phyloP scores from a whole-genome alignment of 1,140 invertebrate species.

The Bombus pyrosoma region DNA sequence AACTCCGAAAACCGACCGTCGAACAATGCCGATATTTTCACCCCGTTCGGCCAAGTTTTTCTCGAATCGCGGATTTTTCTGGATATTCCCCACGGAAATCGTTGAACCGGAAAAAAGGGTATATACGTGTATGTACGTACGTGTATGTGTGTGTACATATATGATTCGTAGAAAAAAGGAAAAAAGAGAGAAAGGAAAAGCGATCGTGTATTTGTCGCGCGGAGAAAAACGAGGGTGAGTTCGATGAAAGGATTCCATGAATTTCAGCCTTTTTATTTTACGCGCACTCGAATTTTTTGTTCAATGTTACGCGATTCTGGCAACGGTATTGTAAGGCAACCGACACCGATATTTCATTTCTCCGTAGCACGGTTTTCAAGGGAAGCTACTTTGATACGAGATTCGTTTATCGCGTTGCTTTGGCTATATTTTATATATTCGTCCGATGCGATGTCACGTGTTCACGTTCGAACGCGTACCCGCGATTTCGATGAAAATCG shows the following conservation, averaged over 20 bases:
- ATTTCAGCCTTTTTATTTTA: conserved; percentile 28
- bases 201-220: conserved; percentile 26
- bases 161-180: neutral
- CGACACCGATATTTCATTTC: conserved; percentile 31
- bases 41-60: conserved; percentile 66
- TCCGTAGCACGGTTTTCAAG: neutral
- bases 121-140: neutral
- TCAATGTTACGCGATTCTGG: neutral
- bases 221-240: conserved; percentile 33
- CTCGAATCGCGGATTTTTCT: conserved; percentile 62
- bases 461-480: neutral
- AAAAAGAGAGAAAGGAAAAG: neutral
- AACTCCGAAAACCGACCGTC: neutral
- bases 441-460: neutral
- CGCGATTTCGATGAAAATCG: neutral
- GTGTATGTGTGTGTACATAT: neutral
- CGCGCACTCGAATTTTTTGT: conserved; percentile 22
- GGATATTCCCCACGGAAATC: conserved; percentile 36
- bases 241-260: conserved; percentile 52
- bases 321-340: neutral
- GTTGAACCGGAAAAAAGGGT: conserved; percentile 55
- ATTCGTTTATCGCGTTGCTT: neutral
- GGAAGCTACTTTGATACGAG: neutral
- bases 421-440: neutral
- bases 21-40: conserved; percentile 65